Evolutionary conservation across 2,888 invertebrate genomes (phyloP), one percentile per base, ranked within the genome.

Genomic region (Dyspetes luteomarginatus): DNA sequence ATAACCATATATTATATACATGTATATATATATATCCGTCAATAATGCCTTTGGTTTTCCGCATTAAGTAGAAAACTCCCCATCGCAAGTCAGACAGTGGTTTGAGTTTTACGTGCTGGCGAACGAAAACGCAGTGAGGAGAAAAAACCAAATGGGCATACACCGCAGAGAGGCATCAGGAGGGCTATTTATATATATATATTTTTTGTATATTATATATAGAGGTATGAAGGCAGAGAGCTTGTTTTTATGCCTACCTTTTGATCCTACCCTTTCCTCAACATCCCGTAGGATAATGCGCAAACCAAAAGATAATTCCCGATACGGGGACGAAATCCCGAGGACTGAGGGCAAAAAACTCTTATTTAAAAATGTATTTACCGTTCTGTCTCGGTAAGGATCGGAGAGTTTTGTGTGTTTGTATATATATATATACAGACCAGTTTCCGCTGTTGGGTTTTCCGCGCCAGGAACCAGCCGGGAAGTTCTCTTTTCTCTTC

Each of bases 301-400:
- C 89, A 89, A 90, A 90, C 90, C 89, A 90, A 90, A 91, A 90
- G 91, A 91, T 91, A 91, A 91, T 91, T 91, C 91, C 86, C 91
- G 90, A 91, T 91, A 91, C 90, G 89, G 86, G 90, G 88, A 90
- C 90, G 87, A 89, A 90, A 90, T 89, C 89, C 83, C 89, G 85
- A 87, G 85, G 86, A 86, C 83, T 82, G 85, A 82, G 84, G 83
- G 85, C 79, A 80, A 83, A 79, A 77, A 77, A 89, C 90, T 91
- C 90, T 91, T 91, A 91, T 91, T 91, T 91, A 91, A 91, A 91
- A 91, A 91, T 91, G 89, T 91, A 91, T 91, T 91, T 91, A 89
- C 89, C 88, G 89, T 89, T n/a, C 88, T 89, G 89, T 87, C 87
- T 86, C 86, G 22, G 28, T 62, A 62, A 77, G 68, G 56, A 81